phyloP scores from a whole-genome alignment of 2,113 vertebrate genomes.

The Gopherus flavomarginatus region DNA sequence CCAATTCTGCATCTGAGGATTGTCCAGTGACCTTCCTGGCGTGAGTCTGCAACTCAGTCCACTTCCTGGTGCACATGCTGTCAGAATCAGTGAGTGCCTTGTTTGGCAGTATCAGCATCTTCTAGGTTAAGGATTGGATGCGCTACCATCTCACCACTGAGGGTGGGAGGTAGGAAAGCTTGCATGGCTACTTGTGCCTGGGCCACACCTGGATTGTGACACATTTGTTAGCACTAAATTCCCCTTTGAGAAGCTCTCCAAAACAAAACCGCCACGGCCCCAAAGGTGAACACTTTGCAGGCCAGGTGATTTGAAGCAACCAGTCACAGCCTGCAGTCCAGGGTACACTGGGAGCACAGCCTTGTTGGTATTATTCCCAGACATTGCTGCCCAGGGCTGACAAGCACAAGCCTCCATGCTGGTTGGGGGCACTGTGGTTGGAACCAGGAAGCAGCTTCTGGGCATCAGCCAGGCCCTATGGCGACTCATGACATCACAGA shows the following conservation, averaged over 20 bases:
- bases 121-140: background rate
- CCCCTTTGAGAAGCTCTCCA: background rate
- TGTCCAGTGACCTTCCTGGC: background rate
- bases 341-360: background rate
- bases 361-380: background rate
- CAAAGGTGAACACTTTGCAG: background rate
- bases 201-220: background rate
- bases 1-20: accelerated
- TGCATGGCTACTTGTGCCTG: background rate
- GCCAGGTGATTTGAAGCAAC: background rate
- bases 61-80: background rate
- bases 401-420: background rate
- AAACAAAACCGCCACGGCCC: background rate
- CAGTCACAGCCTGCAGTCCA: too few species aligned
- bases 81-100: background rate
- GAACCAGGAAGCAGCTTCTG: too few species aligned
- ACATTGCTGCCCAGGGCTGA: background rate
- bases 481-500: background rate
- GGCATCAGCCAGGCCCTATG: accelerated
- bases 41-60: accelerated
- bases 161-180: background rate
- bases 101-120: background rate
- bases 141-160: background rate
- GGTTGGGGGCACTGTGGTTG: background rate
- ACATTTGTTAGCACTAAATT: background rate